Percentiles rank a stretch among this genome's conserved stretches.
Evolutionary conservation across 2,888 invertebrate species (phyloP).

Genomic region (Callinectes sapidus): DNA sequence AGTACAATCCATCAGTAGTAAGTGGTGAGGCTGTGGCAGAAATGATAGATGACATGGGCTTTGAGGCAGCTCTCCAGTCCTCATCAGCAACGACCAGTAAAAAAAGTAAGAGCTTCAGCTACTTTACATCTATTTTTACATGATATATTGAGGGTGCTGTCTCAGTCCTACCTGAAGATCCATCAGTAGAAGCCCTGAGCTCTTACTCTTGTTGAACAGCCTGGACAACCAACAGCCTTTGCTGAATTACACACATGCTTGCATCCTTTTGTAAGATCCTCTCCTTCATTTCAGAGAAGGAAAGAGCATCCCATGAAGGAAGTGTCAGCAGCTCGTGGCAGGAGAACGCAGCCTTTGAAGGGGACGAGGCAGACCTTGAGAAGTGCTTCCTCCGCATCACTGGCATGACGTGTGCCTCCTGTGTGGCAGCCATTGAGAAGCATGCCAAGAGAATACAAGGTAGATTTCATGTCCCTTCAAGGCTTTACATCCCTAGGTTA

Average conservation of each 20-base stretch:
- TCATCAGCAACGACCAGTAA: constrained; percentile 15
- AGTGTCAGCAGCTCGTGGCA: constrained; percentile 50
- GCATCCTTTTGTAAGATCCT: background rate
- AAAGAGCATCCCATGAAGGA: constrained; percentile 26
- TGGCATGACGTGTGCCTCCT: constrained; percentile 97
- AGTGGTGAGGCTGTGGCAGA: constrained; percentile 81
- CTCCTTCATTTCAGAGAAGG: constrained; percentile 8
- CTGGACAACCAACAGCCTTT: background rate
- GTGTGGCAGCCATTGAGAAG: constrained; percentile 96
- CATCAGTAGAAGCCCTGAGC: no score
- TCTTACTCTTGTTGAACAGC: no score
- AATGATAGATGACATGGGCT: constrained; percentile 87
- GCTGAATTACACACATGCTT: background rate
- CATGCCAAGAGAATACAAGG: constrained; percentile 88
- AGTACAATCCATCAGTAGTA: constrained; percentile 78
- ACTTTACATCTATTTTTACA: background rate
- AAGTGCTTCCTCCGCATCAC: constrained; percentile 80
- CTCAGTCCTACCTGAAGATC: no score
- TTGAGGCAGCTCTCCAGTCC: constrained; percentile 79
- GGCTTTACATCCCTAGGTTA: no score
- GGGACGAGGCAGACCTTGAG: constrained; percentile 61
- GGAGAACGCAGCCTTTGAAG: constrained; percentile 66
- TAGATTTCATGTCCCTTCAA: constrained; percentile 74
- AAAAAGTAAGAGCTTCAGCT: constrained; percentile 41
- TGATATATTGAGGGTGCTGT: background rate